Conservation (phyloP, 2,113 vertebrate genomes). For the Phainopepla nitens region DNA sequence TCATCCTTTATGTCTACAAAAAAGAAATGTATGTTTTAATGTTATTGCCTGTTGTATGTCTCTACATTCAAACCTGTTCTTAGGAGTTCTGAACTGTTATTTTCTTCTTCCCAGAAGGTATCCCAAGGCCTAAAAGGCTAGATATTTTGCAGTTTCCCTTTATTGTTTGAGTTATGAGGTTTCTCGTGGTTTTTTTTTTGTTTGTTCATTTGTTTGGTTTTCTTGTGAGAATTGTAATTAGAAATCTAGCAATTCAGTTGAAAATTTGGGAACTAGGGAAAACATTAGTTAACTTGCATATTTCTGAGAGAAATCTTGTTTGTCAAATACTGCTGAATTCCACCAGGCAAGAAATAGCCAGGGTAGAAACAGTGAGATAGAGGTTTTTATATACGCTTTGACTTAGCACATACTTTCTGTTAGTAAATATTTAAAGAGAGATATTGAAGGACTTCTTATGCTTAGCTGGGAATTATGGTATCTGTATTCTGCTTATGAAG, state of each 20-base stretch:
- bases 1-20: neutral
- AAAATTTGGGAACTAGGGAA: neutral
- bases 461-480: neutral
- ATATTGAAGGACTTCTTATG: neutral
- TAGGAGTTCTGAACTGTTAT: neutral
- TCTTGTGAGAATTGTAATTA: neutral
- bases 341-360: neutral
- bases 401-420: neutral
- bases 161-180: neutral
- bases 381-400: neutral
- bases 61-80: neutral
- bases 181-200: accelerated
- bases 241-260: neutral
- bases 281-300: neutral
- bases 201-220: neutral
- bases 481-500: neutral
- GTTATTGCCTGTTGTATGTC: neutral
- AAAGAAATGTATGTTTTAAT: neutral
- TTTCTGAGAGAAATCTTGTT: neutral
- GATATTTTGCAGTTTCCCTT: neutral
- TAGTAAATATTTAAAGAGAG: neutral
- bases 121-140: neutral
- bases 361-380: neutral
- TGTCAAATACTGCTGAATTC: neutral
- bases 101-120: neutral